Evolutionary conservation across 2,797 vertebrate genomes (phyloP).

Genomic region (Lophotriccus pileatus): DNA sequence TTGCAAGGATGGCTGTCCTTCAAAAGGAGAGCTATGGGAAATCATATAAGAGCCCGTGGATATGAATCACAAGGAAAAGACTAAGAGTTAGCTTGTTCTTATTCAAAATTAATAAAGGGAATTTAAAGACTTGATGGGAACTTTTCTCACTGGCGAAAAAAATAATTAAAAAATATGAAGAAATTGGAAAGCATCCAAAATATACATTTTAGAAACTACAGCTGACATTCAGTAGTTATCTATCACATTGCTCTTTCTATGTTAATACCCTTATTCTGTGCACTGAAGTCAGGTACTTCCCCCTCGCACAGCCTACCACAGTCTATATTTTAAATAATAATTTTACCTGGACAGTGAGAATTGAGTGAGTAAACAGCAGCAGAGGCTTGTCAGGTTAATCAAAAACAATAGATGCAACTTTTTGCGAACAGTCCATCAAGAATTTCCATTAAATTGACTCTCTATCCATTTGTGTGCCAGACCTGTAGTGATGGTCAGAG

Average conservation of each 20-base stretch:
- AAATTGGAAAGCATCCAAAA: neutral
- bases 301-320: neutral
- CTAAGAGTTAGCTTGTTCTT: neutral
- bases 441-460: neutral
- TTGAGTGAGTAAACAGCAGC: neutral
- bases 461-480: neutral
- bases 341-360: neutral
- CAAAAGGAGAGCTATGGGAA: neutral
- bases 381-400: neutral
- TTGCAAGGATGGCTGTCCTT: neutral
- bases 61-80: neutral
- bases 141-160: neutral
- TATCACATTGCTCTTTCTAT: neutral
- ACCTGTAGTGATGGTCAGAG: neutral
- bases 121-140: neutral
- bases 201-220: neutral
- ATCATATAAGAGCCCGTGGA: neutral
- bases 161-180: neutral
- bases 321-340: neutral
- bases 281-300: neutral
- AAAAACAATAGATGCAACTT: neutral
- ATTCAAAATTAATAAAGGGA: slow-evolving; percentile 26
- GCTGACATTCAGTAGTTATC: neutral
- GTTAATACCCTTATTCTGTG: neutral
- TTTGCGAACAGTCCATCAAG: neutral